Evolutionary conservation across 2,888 invertebrate species (phyloP).

Genomic region (Ormyrus pomaceus): DNA sequence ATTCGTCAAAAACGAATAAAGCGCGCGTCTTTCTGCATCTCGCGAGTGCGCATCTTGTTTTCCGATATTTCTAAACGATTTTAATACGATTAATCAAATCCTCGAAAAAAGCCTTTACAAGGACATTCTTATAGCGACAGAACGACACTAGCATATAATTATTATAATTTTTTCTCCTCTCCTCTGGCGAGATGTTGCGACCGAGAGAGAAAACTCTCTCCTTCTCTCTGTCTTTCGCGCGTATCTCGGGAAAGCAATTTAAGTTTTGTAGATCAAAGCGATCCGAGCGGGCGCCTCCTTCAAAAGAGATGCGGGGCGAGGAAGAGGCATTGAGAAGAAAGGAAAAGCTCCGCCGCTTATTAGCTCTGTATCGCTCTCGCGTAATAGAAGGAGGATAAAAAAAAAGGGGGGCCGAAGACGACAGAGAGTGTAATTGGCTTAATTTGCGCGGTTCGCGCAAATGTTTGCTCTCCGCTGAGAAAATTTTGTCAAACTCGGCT

Average conservation of each 20-base stretch:
- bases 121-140: not conserved
- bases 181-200: not conserved
- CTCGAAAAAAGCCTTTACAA: no score
- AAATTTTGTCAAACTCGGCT: not conserved
- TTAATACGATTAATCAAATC: no score
- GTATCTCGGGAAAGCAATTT: conserved; percentile 53
- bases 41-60: no score
- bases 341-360: conserved; percentile 33
- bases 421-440: conserved; percentile 19
- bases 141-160: not conserved
- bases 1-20: no score
- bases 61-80: no score
- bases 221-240: not conserved
- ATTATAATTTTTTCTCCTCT: conserved; percentile 23
- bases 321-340: conserved; percentile 5
- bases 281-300: conserved; percentile 20
- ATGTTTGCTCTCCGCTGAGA: not conserved
- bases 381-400: not conserved
- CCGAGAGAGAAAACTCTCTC: not conserved
- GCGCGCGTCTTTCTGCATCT: no score
- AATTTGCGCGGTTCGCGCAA: conserved; percentile 11
- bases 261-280: conserved; percentile 56
- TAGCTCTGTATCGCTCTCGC: conserved; percentile 28
- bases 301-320: conserved; percentile 1
- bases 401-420: not conserved